Evolutionary conservation across 2,797 vertebrate species (phyloP).

Genomic region (Danio tinwini): DNA sequence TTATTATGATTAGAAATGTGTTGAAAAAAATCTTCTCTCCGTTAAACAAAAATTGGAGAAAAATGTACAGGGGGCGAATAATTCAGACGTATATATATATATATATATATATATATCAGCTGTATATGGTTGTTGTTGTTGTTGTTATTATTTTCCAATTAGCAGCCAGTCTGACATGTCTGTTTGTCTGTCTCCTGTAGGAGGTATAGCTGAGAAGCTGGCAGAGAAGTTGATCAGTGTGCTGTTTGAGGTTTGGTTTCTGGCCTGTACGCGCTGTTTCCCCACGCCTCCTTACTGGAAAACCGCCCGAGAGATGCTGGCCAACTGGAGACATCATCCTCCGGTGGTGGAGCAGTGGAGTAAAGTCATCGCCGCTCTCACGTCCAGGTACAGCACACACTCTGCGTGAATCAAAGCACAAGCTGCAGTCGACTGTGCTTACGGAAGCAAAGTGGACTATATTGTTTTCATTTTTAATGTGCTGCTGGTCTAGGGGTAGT

Average conservation of each 20-base stretch:
- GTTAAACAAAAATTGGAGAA: no score
- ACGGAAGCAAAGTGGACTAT: no score
- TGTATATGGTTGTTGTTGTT: no score
- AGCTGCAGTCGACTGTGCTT: background rate
- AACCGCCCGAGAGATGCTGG: conserved; percentile 93
- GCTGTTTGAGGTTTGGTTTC: conserved; percentile 92
- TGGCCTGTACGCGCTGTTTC: conserved; percentile 89
- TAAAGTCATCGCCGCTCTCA: conserved; percentile 88
- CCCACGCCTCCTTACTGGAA: conserved; percentile 92
- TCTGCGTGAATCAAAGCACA: background rate
- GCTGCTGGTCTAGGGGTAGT: no score
- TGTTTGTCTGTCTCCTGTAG: conserved; percentile 54
- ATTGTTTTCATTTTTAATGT: no score
- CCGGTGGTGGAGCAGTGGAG: conserved; percentile 93
- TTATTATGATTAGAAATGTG: no score
- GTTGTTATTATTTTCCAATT: no score
- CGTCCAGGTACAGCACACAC: conserved; percentile 82
- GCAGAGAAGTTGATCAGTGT: conserved; percentile 89
- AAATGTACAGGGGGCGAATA: no score
- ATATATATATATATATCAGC: no score
- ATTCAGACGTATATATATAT: no score
- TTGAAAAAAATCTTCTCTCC: no score
- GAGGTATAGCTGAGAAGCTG: conserved; percentile 86
- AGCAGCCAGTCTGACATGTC: background rate
- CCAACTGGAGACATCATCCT: conserved; percentile 91